A percentile compares a stretch with the other conserved stretches of the same genome.
Conservation (phyloP, 2,113 vertebrate genomes). For the Nannobrachium achirus region DNA sequence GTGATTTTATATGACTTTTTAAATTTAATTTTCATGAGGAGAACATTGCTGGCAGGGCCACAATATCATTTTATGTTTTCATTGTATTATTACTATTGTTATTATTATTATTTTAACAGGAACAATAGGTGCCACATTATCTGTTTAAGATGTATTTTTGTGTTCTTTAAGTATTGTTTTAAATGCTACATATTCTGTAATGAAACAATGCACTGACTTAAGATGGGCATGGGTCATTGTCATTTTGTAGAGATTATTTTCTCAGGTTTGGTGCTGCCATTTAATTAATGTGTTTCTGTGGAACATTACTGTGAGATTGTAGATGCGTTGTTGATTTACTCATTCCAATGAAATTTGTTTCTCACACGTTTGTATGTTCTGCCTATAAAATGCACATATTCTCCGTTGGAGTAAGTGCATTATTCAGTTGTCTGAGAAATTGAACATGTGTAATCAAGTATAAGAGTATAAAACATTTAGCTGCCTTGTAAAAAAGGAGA, state of each 20-base stretch:
- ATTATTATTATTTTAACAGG: constrained; percentile 9
- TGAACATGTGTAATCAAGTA: constrained; percentile 15
- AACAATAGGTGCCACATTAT: constrained; percentile 26
- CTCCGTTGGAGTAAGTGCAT: constrained; percentile 27
- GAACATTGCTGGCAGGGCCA: constrained; percentile 66
- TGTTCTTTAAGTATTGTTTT: constrained; percentile 48
- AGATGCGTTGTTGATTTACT: constrained; percentile 34
- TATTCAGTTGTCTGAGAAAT: not conserved
- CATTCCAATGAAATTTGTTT: constrained; percentile 23
- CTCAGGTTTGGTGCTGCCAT: constrained; percentile 71
- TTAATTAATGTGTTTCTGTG: constrained; percentile 57
- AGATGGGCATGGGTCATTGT: constrained; percentile 33
- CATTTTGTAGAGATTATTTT: constrained; percentile 72
- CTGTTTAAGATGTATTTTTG: constrained; percentile 21
- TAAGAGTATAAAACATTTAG: not conserved
- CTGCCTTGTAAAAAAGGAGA: not conserved
- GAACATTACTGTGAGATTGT: constrained; percentile 69
- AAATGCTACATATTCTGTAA: constrained; percentile 57
- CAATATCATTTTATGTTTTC: constrained; percentile 32
- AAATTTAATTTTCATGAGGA: constrained; percentile 22
- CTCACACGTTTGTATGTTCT: constrained; percentile 29
- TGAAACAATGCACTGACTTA: constrained; percentile 45
- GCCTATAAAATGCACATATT: constrained; percentile 69
- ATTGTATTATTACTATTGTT: not conserved
- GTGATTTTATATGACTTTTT: constrained; percentile 36